Evolutionary conservation across 2,888 invertebrate species (phyloP), one percentile per base, ranked within the genome.

Genomic region (Morinoia aosen): DNA sequence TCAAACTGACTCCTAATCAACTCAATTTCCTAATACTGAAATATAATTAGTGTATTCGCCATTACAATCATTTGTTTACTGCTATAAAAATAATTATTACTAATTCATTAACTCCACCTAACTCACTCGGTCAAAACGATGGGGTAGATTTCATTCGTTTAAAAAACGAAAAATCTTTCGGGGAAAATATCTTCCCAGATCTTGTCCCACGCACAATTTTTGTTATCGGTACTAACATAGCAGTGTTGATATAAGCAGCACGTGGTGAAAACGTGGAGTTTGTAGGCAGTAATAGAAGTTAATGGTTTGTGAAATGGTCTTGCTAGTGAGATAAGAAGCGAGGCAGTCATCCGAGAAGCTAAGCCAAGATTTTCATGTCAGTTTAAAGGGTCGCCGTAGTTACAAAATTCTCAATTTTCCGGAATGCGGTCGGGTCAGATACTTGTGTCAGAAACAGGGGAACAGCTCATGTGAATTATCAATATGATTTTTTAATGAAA

Each of bases 301-400:
- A 40, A 90, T 48, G 90, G 48, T 40, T 90, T 40, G 90, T 90
- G 90, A 90, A 90, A 90, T 90, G 90, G 90, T 40, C 90, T 88
- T n/a, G 39, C 33, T 8, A 7, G 39, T 2, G 40, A 90, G 90
- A 90, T 90, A 90, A 48, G 90, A 90, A 90, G 40, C 40, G 14
- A 25, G 48, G 90, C 90, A 90, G 90, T 90, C 90, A 90, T 14
- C 90, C 90, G 90, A 90, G 90, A 48, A 90, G 90, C 90, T 5
- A 8, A 76, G 76, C 76, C 19, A 7, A 76, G 76, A 33, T 76
- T 76, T 76, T 33, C 76, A 76, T 3, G 76, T 76, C 76, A 76
- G 48, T 76, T 76, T 76, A 8, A 33, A 76, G 76, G 33, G 76
- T 33, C 33, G 76, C 33, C 19, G 25, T 76, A 33, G 25, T 1